A percentile compares a stretch with the other conserved stretches of the same genome.
These are phyloP conservation scores for Mellivora capensis DNA, from an alignment of 2,113 vertebrate species.

Conservation along the genomic window DNA sequence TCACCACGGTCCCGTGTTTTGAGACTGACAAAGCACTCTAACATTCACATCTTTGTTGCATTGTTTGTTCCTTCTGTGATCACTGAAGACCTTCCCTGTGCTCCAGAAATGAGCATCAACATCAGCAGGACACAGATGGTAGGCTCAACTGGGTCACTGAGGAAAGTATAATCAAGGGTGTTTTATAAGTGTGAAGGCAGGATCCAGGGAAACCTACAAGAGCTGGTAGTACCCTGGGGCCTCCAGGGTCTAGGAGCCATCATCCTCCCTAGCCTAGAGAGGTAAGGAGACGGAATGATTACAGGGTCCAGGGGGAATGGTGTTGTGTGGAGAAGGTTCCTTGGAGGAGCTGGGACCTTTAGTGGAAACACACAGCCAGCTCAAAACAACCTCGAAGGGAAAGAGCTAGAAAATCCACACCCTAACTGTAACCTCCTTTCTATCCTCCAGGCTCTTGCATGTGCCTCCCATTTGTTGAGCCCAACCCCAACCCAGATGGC, in stretches of 20 bases:
- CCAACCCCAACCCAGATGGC: not conserved
- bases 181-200: not conserved
- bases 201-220: not conserved
- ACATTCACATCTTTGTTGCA: not conserved
- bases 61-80: not conserved
- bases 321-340: not conserved
- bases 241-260: not conserved
- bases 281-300: not conserved
- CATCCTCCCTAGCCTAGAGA: not conserved
- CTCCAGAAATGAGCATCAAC: not conserved
- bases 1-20: not conserved
- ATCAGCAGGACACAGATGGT: not conserved
- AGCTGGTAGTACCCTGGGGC: no score
- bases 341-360: not conserved
- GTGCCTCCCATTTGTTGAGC: not conserved
- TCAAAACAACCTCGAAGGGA: not conserved
- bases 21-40: not conserved
- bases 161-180: not conserved
- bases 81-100: not conserved
- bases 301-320: not conserved
- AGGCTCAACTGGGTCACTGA: not conserved
- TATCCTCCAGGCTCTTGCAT: not conserved
- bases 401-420: not conserved
- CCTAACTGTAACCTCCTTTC: not conserved
- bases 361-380: not conserved